Evolutionary conservation across 1,140 invertebrate genomes (phyloP).

Genomic region (Coenobita brevimanus): DNA sequence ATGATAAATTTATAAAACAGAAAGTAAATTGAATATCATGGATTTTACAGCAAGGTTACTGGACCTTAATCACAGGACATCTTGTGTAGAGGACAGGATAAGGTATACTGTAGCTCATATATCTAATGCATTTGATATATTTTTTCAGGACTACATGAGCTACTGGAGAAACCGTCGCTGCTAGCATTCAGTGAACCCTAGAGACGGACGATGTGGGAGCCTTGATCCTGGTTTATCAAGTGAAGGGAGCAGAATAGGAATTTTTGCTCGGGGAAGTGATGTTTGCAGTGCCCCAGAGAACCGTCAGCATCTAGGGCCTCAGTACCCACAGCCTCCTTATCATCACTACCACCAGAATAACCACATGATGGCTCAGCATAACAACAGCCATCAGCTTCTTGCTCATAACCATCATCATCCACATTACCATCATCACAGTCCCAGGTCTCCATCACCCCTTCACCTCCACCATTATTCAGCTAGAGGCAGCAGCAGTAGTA

Average conservation of each 20-base stretch:
- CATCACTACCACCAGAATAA: constrained; percentile 40
- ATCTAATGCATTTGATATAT: background rate
- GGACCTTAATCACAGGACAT: too few species aligned
- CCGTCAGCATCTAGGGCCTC: constrained; percentile 6
- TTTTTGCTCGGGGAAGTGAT: constrained; percentile 26
- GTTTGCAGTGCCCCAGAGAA: constrained; percentile 27
- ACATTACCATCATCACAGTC: constrained; percentile 38
- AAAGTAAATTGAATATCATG: too few species aligned
- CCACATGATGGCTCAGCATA: constrained; percentile 39
- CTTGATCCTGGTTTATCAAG: constrained; percentile 39
- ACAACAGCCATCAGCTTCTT: constrained; percentile 51
- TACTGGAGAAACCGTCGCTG: constrained; percentile 64
- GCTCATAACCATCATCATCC: constrained; percentile 56
- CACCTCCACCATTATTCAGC: constrained; percentile 49
- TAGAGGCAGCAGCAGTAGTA: constrained; percentile 60
- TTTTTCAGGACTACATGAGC: constrained; percentile 62
- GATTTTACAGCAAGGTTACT: too few species aligned
- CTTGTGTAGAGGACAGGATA: too few species aligned
- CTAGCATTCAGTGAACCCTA: constrained; percentile 61
- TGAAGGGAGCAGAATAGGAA: constrained; percentile 24
- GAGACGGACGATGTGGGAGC: constrained; percentile 56
- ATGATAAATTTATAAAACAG: too few species aligned
- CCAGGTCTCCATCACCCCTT: constrained; percentile 52
- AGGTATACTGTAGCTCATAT: too few species aligned
- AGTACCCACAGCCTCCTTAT: constrained; percentile 49